Percentiles rank a stretch among this genome's conserved stretches.
These are phyloP conservation scores for Plebejus melissa DNA, from an alignment of 2,888 invertebrate species.

Conservation along the genomic window DNA sequence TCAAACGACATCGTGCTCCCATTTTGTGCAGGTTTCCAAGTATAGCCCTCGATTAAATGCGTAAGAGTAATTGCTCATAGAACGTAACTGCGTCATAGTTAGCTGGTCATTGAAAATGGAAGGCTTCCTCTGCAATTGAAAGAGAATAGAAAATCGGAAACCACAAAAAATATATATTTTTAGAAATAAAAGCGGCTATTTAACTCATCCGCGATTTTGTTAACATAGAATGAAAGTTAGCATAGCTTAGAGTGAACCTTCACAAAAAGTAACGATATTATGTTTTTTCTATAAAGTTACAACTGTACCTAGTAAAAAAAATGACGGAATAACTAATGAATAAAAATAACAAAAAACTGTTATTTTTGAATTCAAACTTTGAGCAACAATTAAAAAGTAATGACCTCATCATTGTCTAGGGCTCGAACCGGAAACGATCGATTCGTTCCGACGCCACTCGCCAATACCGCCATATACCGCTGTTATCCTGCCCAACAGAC, in stretches of 20 bases:
- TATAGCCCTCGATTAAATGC: conserved; percentile 24
- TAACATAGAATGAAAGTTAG: too few relatives aligned
- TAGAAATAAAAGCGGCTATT: too few relatives aligned
- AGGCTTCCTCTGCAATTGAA: not conserved
- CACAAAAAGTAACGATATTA: too few relatives aligned
- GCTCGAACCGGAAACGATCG: conserved; percentile 16
- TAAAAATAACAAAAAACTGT: not conserved
- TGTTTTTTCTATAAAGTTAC: too few relatives aligned
- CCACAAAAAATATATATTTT: not conserved
- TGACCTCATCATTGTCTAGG: conserved; percentile 10
- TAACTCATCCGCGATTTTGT: too few relatives aligned
- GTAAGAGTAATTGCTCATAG: conserved; percentile 25
- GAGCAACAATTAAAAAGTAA: not conserved
- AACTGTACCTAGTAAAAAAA: too few relatives aligned
- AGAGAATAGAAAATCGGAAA: not conserved
- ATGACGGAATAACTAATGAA: too few relatives aligned
- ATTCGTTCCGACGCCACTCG: conserved; percentile 21
- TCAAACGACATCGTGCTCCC: conserved; percentile 22
- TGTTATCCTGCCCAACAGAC: conserved; percentile 22
- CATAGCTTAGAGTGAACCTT: too few relatives aligned
- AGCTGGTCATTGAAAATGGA: not conserved
- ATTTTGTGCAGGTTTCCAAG: conserved; percentile 26
- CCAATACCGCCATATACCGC: not conserved
- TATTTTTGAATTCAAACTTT: not conserved
- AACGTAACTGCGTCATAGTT: not conserved